A percentile compares a stretch with the other conserved stretches of the same genome.
These are phyloP conservation scores for Malthinus seriepunctatus DNA, from an alignment of 2,888 invertebrate genomes.

Conservation along the genomic window DNA sequence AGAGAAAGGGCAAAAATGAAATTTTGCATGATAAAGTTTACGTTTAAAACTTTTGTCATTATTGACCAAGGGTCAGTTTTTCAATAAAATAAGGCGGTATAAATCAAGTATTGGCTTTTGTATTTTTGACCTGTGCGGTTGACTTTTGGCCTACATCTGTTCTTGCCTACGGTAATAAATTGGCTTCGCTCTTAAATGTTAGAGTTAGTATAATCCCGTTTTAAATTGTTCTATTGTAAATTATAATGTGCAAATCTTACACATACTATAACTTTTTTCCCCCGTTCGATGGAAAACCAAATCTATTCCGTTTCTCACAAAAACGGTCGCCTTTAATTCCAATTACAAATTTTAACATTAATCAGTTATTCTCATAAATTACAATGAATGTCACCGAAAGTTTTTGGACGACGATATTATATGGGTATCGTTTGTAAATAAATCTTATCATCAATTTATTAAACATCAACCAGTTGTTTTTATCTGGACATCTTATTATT, in stretches of 20 bases:
- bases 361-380: slow-evolving; percentile 24
- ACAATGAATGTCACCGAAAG: slow-evolving; percentile 23
- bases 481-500: slow-evolving; percentile 30
- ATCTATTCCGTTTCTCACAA: slow-evolving; percentile 22
- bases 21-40: slow-evolving; percentile 50
- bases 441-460: slow-evolving; percentile 22
- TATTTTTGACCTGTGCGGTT: slow-evolving; percentile 47
- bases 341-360: slow-evolving; percentile 14
- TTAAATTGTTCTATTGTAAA: slow-evolving; percentile 37
- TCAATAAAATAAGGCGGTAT: slow-evolving; percentile 49
- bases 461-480: slow-evolving; percentile 29
- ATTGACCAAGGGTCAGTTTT: slow-evolving; percentile 47
- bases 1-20: slow-evolving; percentile 45
- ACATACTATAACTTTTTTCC: slow-evolving; percentile 13
- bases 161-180: slow-evolving; percentile 47
- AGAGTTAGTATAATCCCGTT: slow-evolving; percentile 36
- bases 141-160: slow-evolving; percentile 56
- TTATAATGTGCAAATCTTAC: slow-evolving; percentile 29
- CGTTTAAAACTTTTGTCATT: slow-evolving; percentile 40
- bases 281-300: slow-evolving; percentile 12
- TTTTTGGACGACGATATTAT: slow-evolving; percentile 30
- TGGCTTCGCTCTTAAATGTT: slow-evolving; percentile 32
- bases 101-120: slow-evolving; percentile 54
- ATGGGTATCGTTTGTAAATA: slow-evolving; percentile 29
- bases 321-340: neutral